Conservation (phyloP, 2,888 invertebrate species). For the Odontocolon sp. region DNA sequence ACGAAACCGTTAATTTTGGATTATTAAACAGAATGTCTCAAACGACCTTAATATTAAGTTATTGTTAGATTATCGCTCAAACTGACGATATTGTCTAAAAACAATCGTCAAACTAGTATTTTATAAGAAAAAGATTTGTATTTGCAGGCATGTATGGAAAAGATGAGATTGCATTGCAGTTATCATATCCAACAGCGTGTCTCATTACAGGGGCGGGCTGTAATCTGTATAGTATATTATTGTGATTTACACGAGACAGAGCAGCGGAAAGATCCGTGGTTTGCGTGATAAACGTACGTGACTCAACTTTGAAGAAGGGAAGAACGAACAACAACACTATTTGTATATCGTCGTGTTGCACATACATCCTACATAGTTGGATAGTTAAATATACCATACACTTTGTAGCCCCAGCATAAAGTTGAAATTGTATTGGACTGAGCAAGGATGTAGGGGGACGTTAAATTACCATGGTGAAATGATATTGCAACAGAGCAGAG, state of each 20-base stretch:
- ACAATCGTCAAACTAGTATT: not conserved
- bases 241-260: not conserved
- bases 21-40: not conserved
- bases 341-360: conserved; percentile 46
- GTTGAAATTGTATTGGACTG: conserved; percentile 6
- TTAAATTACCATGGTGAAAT: conserved; percentile 60
- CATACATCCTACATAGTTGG: conserved; percentile 11
- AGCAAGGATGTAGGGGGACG: conserved; percentile 32
- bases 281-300: conserved; percentile 60
- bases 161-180: not conserved
- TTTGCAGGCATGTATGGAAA: too few relatives aligned
- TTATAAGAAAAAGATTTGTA: too few relatives aligned
- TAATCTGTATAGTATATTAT: not conserved
- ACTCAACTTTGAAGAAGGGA: conserved; percentile 50
- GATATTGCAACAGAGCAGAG: conserved; percentile 55
- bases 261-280: too few relatives aligned
- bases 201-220: not conserved
- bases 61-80: too few relatives aligned
- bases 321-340: conserved; percentile 44
- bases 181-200: not conserved
- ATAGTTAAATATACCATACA: conserved; percentile 1
- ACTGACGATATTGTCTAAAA: too few relatives aligned
- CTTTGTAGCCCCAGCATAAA: not conserved
- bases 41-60: not conserved
- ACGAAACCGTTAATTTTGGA: not conserved